Evolutionary conservation across 2,113 vertebrate species (phyloP).

Genomic region (Hemichromis elongatus): DNA sequence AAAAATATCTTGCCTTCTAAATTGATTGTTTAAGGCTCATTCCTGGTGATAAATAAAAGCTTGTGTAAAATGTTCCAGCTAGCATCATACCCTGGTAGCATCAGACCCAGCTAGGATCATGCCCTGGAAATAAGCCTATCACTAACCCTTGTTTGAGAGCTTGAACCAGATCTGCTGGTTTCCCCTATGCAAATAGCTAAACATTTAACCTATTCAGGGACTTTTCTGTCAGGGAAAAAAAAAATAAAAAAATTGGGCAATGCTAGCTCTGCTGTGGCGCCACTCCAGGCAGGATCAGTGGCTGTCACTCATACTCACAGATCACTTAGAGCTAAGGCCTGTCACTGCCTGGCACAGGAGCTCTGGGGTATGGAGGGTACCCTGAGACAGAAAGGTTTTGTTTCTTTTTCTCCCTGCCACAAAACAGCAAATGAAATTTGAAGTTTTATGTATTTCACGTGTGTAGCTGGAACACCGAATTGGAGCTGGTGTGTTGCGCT

Average conservation of each 20-base stretch:
- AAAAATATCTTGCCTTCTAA: background rate
- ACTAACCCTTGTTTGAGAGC: constrained; percentile 14
- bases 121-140: constrained; percentile 24
- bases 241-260: constrained; percentile 32
- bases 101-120: constrained; percentile 42
- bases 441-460: background rate
- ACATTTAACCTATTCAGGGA: constrained; percentile 56
- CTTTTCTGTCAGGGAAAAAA: constrained; percentile 32
- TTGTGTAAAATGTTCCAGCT: constrained; percentile 19
- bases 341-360: constrained; percentile 28
- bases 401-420: background rate
- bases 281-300: constrained; percentile 55
- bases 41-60: background rate
- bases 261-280: constrained; percentile 33
- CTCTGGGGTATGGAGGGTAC: constrained; percentile 12
- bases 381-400: constrained; percentile 18
- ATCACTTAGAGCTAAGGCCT: constrained; percentile 42
- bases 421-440: background rate
- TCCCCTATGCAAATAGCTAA: constrained; percentile 51
- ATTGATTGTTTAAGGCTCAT: background rate
- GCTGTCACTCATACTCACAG: constrained; percentile 42
- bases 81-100: constrained; percentile 25
- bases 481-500: background rate
- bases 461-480: background rate
- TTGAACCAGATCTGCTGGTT: constrained; percentile 43